These are phyloP conservation scores for Catamblyrhynchus diadema DNA, from an alignment of 2,797 vertebrate species.

Conservation along the genomic window DNA sequence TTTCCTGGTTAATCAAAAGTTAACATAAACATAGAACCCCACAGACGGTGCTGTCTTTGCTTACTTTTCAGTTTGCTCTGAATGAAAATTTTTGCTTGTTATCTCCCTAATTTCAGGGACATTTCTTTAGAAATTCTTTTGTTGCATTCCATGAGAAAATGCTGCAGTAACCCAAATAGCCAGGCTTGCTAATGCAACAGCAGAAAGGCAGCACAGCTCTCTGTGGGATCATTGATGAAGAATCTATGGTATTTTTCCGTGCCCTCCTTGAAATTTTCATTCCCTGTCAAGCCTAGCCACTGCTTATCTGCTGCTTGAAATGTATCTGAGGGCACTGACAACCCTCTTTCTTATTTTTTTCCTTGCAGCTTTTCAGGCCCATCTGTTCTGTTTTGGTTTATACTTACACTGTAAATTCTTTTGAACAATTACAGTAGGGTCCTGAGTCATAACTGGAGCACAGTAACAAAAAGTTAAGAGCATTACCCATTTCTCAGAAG, in stretches of 20 bases:
- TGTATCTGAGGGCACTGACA: not conserved
- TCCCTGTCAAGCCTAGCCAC: not conserved
- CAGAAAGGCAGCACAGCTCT: not conserved
- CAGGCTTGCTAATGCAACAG: not conserved
- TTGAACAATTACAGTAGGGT: not conserved
- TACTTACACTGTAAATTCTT: not conserved
- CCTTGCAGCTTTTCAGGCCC: not conserved
- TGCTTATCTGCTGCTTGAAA: not conserved
- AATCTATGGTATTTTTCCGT: not conserved
- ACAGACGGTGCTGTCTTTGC: not conserved
- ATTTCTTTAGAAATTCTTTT: not conserved
- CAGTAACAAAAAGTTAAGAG: not conserved
- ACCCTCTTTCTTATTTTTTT: not conserved
- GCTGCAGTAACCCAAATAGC: not conserved
- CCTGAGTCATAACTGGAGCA: not conserved
- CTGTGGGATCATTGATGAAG: not conserved
- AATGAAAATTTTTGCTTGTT: not conserved
- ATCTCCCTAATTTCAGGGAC: not conserved
- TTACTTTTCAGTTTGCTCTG: not conserved
- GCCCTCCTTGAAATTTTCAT: not conserved
- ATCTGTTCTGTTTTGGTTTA: not conserved
- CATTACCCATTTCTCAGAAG: not conserved
- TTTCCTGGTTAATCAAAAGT: not conserved
- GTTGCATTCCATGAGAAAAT: not conserved
- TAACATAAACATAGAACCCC: not conserved